A percentile compares a stretch with the other conserved stretches of the same genome.
Evolutionary conservation across 2,888 invertebrate species (phyloP).

Genomic region (Parnassius glacialis): DNA sequence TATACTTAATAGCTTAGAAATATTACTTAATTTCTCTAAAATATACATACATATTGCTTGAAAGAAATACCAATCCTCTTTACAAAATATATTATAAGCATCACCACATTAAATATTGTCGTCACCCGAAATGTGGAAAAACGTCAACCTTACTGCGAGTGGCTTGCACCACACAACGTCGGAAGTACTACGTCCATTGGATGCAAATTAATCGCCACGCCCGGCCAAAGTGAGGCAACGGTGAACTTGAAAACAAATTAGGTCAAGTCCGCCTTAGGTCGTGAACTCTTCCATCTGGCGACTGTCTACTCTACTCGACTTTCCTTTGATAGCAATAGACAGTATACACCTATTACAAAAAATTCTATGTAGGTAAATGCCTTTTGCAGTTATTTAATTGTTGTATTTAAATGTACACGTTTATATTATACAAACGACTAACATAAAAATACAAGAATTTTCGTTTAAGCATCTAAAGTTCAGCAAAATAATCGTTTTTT

Average conservation of each 20-base stretch:
- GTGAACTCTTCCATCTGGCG: conserved; percentile 49
- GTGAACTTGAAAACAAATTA: conserved; percentile 57
- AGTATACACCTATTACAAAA: conserved; percentile 22
- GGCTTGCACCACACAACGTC: conserved; percentile 1
- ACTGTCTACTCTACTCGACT: conserved; percentile 38
- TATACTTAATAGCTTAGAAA: too few relatives aligned
- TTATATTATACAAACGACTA: too few relatives aligned
- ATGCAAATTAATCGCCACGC: conserved; percentile 56
- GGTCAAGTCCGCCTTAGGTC: conserved; percentile 55
- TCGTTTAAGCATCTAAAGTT: too few relatives aligned
- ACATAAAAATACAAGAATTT: too few relatives aligned
- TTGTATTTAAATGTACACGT: too few relatives aligned
- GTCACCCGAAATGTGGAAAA: conserved; percentile 9
- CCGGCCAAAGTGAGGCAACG: conserved; percentile 40
- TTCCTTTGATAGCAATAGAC: conserved; percentile 32
- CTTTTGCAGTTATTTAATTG: too few relatives aligned
- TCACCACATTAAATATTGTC: background rate
- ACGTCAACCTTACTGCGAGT: conserved; percentile 11
- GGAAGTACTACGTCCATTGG: conserved; percentile 39
- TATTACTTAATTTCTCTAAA: too few relatives aligned
- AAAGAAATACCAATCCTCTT: too few relatives aligned
- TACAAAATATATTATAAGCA: background rate
- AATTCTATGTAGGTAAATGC: background rate
- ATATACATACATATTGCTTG: too few relatives aligned
- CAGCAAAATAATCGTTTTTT: too few relatives aligned